A percentile compares a stretch with the other conserved stretches of the same genome.
phyloP scores from a whole-genome alignment of 2,888 invertebrate species.

The Andrena minutula region DNA sequence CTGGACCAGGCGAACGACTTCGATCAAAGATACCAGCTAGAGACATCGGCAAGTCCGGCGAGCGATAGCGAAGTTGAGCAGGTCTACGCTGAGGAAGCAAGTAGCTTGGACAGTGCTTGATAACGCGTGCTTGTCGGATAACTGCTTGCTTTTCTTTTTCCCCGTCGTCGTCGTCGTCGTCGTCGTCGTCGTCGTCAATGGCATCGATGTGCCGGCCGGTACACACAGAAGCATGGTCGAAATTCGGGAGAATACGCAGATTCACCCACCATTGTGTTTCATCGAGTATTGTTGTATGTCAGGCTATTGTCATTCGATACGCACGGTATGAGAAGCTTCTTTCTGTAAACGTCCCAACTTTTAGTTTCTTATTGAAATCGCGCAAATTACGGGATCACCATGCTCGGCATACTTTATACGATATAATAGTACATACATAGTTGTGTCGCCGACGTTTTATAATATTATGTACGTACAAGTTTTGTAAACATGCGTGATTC shows the following conservation, averaged over 20 bases:
- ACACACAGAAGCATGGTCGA: not conserved
- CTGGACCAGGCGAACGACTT: constrained; percentile 63
- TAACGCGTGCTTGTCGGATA: not conserved
- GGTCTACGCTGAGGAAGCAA: constrained; percentile 73
- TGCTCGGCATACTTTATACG: not conserved
- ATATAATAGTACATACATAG: not conserved
- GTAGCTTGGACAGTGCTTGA: constrained; percentile 81
- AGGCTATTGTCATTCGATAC: not conserved
- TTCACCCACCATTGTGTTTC: not conserved
- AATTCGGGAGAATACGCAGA: not conserved
- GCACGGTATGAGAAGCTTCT: not conserved
- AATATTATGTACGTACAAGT: constrained; percentile 21
- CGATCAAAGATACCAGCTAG: constrained; percentile 67
- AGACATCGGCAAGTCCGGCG: constrained; percentile 77
- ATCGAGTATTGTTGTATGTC: constrained; percentile 7
- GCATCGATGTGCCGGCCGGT: not conserved
- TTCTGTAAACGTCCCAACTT: not conserved
- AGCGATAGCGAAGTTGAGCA: constrained; percentile 75
- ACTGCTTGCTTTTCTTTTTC: not conserved
- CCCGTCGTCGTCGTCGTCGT: not conserved
- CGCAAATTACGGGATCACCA: not conserved
- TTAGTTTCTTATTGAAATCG: not conserved
- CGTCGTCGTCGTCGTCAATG: too few species aligned
- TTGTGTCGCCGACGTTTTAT: constrained; percentile 7
- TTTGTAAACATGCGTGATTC: constrained; percentile 17